Percentiles rank a stretch among this genome's conserved stretches.
These are phyloP conservation scores for Oreamnos americanus DNA, from an alignment of 2,113 vertebrate species.

Conservation along the genomic window DNA sequence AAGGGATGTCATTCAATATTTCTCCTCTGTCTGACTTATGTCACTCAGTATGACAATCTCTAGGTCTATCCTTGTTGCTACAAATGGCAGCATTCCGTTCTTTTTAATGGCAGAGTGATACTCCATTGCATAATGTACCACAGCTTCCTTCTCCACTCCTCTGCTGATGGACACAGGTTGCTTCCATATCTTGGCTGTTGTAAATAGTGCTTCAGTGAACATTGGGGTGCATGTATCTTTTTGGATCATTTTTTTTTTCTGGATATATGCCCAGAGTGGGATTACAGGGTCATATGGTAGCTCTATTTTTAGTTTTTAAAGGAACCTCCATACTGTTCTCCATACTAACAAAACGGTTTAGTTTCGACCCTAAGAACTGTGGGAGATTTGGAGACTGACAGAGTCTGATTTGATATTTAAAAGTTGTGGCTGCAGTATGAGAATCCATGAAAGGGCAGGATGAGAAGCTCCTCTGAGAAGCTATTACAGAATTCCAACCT, in stretches of 20 bases:
- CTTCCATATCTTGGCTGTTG: not conserved
- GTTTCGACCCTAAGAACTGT: not conserved
- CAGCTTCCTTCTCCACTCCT: not conserved
- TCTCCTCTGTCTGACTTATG: not conserved
- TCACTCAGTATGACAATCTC: not conserved
- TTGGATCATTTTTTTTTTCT: not conserved
- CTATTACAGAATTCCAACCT: not conserved
- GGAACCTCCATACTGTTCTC: not conserved
- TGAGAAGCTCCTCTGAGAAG: not conserved
- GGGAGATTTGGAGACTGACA: not conserved
- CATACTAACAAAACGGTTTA: not conserved
- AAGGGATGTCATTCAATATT: not conserved
- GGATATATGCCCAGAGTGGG: not conserved
- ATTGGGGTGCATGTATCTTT: not conserved
- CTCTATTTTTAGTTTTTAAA: not conserved
- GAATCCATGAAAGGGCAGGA: not conserved
- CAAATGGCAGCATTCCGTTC: not conserved
- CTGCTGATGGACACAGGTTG: not conserved
- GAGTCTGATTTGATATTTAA: not conserved
- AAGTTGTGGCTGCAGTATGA: not conserved
- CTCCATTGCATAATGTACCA: not conserved
- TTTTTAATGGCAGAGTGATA: not conserved
- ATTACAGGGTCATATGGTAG: not conserved
- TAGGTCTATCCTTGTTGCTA: not conserved
- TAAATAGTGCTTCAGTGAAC: not conserved